Evolutionary conservation across 2,888 invertebrate species (phyloP).

Genomic region (Lasius platythorax): DNA sequence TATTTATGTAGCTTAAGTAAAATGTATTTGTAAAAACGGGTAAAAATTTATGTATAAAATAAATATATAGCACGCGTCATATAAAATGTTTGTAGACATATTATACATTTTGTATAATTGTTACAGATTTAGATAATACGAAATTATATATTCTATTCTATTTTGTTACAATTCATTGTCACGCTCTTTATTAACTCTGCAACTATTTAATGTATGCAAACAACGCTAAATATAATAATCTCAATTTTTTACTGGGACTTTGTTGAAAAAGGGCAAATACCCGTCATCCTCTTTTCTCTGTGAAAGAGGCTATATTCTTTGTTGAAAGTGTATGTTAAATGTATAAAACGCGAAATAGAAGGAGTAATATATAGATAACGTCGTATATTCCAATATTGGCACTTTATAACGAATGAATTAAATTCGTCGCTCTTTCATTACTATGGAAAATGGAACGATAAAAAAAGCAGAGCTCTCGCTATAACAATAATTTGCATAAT

Average conservation of each 20-base stretch:
- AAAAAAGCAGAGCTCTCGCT: conserved; percentile 12
- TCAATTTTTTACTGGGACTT: neutral
- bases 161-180: neutral
- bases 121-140: neutral
- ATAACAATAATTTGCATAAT: conserved; percentile 49
- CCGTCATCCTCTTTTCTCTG: neutral
- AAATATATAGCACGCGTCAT: neutral
- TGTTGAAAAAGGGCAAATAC: neutral
- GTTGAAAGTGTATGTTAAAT: conserved; percentile 24
- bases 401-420: conserved; percentile 54
- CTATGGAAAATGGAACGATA: conserved; percentile 19
- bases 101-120: neutral
- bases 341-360: conserved; percentile 24
- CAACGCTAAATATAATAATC: neutral
- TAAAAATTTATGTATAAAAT: neutral
- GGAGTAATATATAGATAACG: conserved; percentile 32
- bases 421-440: conserved; percentile 32
- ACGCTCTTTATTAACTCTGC: neutral
- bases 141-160: neutral
- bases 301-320: neutral
- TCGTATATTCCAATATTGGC: conserved; percentile 51
- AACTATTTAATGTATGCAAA: neutral
- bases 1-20: too few relatives aligned
- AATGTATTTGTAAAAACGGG: neutral
- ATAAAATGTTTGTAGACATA: neutral